phyloP scores from a whole-genome alignment of 1,140 invertebrate species.

The Drosophila suzukii region DNA sequence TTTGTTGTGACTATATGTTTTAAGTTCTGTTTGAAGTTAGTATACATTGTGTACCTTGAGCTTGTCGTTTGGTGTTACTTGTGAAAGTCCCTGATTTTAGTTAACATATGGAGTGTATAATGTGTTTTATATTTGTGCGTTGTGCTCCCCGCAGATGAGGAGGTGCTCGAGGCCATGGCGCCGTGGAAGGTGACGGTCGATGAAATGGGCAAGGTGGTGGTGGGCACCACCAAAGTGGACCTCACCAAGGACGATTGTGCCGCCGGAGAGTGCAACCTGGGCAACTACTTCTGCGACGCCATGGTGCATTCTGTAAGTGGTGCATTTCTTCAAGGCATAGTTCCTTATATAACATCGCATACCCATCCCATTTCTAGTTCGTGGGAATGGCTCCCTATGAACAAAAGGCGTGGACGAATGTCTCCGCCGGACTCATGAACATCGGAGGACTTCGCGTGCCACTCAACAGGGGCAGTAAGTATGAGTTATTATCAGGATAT shows the following conservation, averaged over 20 bases:
- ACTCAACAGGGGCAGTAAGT: conserved; percentile 86
- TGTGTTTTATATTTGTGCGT: conserved; percentile 2
- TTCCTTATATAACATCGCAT: neutral
- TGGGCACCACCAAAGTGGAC: conserved; percentile 87
- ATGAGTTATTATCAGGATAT: neutral
- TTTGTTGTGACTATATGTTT: neutral
- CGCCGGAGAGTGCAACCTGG: conserved; percentile 89
- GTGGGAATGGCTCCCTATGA: conserved; percentile 57
- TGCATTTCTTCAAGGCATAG: too few relatives aligned
- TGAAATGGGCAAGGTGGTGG: conserved; percentile 85
- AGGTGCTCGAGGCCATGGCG: conserved; percentile 85
- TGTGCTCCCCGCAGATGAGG: conserved; percentile 69
- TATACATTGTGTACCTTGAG: neutral
- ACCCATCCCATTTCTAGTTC: conserved; percentile 48
- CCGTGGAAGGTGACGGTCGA: conserved; percentile 88
- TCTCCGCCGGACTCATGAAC: conserved; percentile 88
- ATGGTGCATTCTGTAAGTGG: conserved; percentile 86
- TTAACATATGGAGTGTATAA: neutral
- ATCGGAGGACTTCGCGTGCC: conserved; percentile 89
- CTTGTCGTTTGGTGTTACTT: neutral
- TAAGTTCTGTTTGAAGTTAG: neutral
- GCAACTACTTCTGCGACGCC: conserved; percentile 90
- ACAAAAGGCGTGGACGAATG: conserved; percentile 87
- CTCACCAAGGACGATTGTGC: conserved; percentile 86
- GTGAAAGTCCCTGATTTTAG: neutral